Evolutionary conservation across 2,888 invertebrate genomes (phyloP).

Genomic region (Orthosia gracilis): DNA sequence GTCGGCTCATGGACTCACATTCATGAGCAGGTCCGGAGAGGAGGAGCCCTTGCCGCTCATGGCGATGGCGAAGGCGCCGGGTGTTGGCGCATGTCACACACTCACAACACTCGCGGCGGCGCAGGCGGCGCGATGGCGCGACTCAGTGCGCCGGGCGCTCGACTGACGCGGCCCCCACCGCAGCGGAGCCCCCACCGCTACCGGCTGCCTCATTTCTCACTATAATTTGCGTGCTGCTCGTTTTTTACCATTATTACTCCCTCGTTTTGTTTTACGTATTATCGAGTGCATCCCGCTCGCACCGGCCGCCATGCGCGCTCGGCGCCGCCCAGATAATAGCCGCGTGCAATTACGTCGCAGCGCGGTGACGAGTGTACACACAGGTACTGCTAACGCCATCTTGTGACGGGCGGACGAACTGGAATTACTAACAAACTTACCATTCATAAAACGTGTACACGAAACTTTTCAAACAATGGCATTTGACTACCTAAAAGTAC

Average conservation of each 20-base stretch:
- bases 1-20: slow-evolving; percentile 85
- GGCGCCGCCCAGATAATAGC: slow-evolving; percentile 91
- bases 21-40: slow-evolving; percentile 88
- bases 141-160: slow-evolving; percentile 86
- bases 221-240: slow-evolving; percentile 91
- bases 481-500: neutral
- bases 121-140: slow-evolving; percentile 85
- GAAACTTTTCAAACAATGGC: neutral
- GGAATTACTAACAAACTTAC: slow-evolving; percentile 1
- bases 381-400: slow-evolving; percentile 84
- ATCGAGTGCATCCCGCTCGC: slow-evolving; percentile 92
- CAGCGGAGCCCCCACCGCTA: slow-evolving; percentile 89
- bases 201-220: slow-evolving; percentile 91
- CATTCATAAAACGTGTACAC: neutral
- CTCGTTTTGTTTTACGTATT: slow-evolving; percentile 91
- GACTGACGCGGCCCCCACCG: slow-evolving; percentile 88
- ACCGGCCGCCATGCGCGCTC: slow-evolving; percentile 90
- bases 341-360: slow-evolving; percentile 86
- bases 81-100: slow-evolving; percentile 88
- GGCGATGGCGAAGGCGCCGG: slow-evolving; percentile 70
- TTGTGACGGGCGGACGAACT: slow-evolving; percentile 80
- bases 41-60: slow-evolving; percentile 70
- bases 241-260: slow-evolving; percentile 91
- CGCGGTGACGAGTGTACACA: slow-evolving; percentile 67
- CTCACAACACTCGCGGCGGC: slow-evolving; percentile 87